These are phyloP conservation scores for Nomada fabriciana DNA, from an alignment of 2,888 invertebrate species.

Conservation along the genomic window DNA sequence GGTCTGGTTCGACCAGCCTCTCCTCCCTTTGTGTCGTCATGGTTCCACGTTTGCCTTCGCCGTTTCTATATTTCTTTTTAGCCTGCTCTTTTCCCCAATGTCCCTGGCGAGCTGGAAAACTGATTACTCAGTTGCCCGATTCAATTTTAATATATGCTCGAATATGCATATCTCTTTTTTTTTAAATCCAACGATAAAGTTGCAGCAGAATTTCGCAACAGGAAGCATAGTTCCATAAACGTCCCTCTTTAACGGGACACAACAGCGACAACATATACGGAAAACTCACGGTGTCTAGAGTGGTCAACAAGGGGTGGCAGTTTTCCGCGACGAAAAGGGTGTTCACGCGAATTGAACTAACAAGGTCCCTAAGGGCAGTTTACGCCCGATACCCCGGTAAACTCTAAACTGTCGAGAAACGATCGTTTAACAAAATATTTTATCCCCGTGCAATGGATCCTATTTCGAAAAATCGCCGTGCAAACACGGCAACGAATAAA, in stretches of 20 bases:
- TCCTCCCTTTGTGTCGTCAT: conserved; percentile 37
- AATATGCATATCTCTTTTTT: too few species aligned
- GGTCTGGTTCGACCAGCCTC: conserved; percentile 53
- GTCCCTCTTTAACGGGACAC: conserved; percentile 59
- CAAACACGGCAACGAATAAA: not conserved
- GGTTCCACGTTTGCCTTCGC: not conserved
- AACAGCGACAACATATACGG: conserved; percentile 61
- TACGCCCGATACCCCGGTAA: conserved; percentile 79
- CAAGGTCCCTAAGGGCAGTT: conserved; percentile 83
- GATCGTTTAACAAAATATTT: conserved; percentile 68
- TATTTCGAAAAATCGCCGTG: not conserved
- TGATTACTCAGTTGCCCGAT: conserved; percentile 1
- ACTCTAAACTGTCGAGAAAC: conserved; percentile 72
- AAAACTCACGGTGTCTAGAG: conserved; percentile 39
- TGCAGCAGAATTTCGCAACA: conserved; percentile 38
- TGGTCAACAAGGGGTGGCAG: conserved; percentile 54
- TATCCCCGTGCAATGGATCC: not conserved
- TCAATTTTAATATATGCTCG: not conserved
- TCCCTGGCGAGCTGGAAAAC: conserved; percentile 6
- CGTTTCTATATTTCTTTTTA: not conserved
- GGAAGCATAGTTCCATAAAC: conserved; percentile 60
- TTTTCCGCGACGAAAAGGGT: conserved; percentile 57
- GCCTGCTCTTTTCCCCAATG: not conserved
- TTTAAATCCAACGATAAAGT: too few species aligned
- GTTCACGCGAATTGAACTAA: conserved; percentile 80